Base-by-base conservation (phyloP, 2,797 vertebrate species). In the Chaenodraco wilsoni region DNA sequence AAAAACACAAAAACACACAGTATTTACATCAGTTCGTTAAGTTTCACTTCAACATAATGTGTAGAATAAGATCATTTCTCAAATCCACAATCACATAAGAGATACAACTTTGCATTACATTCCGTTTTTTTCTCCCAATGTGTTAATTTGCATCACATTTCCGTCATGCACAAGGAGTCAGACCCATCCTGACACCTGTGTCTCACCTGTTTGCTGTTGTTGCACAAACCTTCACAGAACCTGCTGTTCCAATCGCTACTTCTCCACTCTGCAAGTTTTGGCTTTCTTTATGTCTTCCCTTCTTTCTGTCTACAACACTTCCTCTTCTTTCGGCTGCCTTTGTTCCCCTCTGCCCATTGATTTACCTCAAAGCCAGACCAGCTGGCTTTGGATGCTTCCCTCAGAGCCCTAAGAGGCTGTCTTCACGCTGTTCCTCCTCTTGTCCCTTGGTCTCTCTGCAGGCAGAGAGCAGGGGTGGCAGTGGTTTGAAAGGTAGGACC, bases 321-420 rank as follows among this genome's bases (percentile, higher is more conserved):
- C 60, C 59, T 69, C 65, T 87, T 82, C 83, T 82, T 84, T 63
- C 82, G 67, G 69, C 64, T 66, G 67, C 58, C 67, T 84, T 79
- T 87, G 73, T 86, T 68, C 86, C 81, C 72, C 82, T 82, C 66
- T 76, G 55, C 82, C 74, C 83, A 84, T 87, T 84, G 78, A 84
- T 83, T 83, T 82, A 86, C 66, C 77, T 78, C 76, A 90, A 95
- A 96, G 93, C 94, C 95, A 96, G 95, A 94, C 95, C 96, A 96
- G 96, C 96, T 96, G 96, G 95, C 95, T 96, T 94, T 93, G 93
- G 90, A 95, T 90, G 90, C 90, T 92, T 93, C 91, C 93, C 87
- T 92, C 88, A 82, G 87, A 87, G 92, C 93, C 91, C 83, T 85
- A 84, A 84, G 93, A 95, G 94, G 95, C 94, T 87, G 91, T 93